Evolutionary conservation across 2,797 vertebrate species (phyloP).

Genomic region (Phataginus tricuspis): DNA sequence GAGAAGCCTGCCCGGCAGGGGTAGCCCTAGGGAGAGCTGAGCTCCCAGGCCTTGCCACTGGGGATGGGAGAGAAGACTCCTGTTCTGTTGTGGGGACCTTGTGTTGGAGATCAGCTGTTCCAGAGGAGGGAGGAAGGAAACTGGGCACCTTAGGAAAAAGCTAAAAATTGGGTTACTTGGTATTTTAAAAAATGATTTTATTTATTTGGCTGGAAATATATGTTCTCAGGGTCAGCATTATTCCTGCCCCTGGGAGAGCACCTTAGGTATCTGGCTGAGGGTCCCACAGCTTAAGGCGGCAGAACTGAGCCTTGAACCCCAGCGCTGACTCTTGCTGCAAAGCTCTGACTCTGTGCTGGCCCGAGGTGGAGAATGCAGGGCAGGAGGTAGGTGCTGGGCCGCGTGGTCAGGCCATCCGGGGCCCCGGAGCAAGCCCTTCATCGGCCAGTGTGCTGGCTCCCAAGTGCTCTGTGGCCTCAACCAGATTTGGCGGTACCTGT

Average conservation of each 20-base stretch:
- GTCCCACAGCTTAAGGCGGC: background rate
- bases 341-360: background rate
- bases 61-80: background rate
- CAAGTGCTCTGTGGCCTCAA: background rate
- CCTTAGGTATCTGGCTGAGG: rapidly evolving
- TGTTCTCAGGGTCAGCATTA: background rate
- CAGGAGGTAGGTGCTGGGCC: background rate
- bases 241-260: background rate
- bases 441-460: background rate
- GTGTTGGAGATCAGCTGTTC: background rate
- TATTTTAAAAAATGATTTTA: background rate
- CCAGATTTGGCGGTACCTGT: background rate
- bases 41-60: background rate
- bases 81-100: background rate
- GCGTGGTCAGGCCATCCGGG: background rate
- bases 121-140: background rate
- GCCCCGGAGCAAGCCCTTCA: rapidly evolving
- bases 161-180: background rate
- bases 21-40: background rate
- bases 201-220: background rate
- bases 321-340: too few relatives aligned
- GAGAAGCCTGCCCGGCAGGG: too few relatives aligned
- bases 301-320: background rate
- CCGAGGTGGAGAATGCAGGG: background rate
- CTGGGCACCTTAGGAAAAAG: background rate